Evolutionary conservation across 2,113 vertebrate genomes (phyloP).

Genomic region (Thermophis baileyi): DNA sequence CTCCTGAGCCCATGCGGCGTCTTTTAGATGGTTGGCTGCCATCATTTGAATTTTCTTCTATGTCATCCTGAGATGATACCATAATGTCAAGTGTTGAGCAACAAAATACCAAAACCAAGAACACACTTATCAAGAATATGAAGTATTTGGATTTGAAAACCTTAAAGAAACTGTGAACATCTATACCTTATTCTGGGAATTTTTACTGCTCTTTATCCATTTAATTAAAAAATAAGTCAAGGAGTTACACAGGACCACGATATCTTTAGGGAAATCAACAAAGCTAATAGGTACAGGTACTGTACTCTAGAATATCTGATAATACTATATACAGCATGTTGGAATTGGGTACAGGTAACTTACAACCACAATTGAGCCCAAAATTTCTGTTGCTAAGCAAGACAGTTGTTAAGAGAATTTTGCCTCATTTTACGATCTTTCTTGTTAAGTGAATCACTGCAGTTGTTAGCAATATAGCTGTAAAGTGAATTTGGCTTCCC

Average conservation of each 20-base stretch:
- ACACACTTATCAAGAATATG: neutral
- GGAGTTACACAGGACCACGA: neutral
- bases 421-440: neutral
- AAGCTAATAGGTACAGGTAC: neutral
- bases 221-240: neutral
- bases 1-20: conserved; percentile 92
- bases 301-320: neutral
- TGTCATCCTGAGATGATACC: conserved; percentile 69
- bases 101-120: neutral
- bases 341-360: neutral
- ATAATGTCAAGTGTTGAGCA: neutral
- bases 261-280: neutral
- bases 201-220: neutral
- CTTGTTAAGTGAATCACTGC: neutral
- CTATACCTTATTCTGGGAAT: neutral
- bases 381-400: neutral
- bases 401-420: neutral
- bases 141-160: neutral
- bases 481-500: neutral
- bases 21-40: conserved; percentile 89
- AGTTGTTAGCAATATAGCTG: neutral
- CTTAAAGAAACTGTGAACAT: neutral
- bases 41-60: conserved; percentile 92
- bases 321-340: neutral
- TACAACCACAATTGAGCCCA: neutral